Evolutionary conservation across 1,140 invertebrate genomes (phyloP), one percentile per base, ranked within the genome.

Genomic region (Periplaneta americana): DNA sequence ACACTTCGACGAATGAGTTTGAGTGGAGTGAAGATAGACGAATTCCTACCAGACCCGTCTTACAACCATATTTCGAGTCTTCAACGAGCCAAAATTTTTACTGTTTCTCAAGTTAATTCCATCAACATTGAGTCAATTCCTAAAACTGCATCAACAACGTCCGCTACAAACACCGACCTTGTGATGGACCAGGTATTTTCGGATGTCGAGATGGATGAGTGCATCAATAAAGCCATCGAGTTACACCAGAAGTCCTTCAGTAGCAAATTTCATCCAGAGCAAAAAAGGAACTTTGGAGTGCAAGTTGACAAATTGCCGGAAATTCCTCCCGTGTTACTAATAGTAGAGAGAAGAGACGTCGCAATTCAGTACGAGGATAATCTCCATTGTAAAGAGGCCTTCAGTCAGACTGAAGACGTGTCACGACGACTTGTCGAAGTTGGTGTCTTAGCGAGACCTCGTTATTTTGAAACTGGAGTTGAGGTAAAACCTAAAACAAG

Each of bases 381-480:
- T 36, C 17, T 18, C 34, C 37, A n/a, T n/a, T 6, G 76, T 78
- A 34, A 28, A 28, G 76, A 78, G 28, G 76, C 76, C 34, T 35
- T 36, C 22, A 78, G 34, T n/a, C 91, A 91, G 82, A 87, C 86
- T 22, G 83, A 82, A 10, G 85, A 87, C 36, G 83, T 84, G 22
- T 86, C 86, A 11, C 87, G 84, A 77, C 85, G 88, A 83, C 82
- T 85, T 13, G 84, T 85, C 22, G 87, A 89, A 82, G 86, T 87
- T 15, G 88, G 89, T 1, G 84, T 89, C 1, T 88, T 83, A 66
- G 89, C 86, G 2, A 89, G 88, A 39, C 88, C 88, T 3, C 4
- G 79, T 86, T 10, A 80, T 78, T 77, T 87, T 86, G 3, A 86
- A 86, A 9, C 85, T 79, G 86, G 84, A 75, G 85, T 88, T 57